Evolutionary conservation across 2,113 vertebrate genomes (phyloP).

Genomic region (Murina feae): DNA sequence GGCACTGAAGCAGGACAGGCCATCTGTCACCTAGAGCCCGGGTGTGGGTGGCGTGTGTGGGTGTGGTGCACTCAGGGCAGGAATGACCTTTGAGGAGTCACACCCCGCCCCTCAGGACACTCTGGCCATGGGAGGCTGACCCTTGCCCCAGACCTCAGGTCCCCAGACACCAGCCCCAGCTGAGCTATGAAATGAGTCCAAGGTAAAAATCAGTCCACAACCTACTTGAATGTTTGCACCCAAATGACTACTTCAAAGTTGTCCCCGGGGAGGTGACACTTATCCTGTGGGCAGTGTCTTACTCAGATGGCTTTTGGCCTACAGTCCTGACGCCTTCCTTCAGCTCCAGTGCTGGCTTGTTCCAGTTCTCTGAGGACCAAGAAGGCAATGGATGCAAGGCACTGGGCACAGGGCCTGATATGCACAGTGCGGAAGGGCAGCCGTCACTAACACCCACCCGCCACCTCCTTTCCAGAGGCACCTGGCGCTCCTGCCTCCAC

Average conservation of each 20-base stretch:
- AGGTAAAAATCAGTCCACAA: not conserved
- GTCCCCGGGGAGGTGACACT: not conserved
- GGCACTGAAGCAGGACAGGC: not conserved
- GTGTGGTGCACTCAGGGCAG: not conserved
- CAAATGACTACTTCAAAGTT: not conserved
- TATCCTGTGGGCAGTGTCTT: not conserved
- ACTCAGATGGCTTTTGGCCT: not conserved
- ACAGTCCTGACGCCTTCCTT: not conserved
- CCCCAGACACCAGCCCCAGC: not conserved
- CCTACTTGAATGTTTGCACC: not conserved
- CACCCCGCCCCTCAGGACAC: not conserved
- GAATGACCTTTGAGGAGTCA: not conserved
- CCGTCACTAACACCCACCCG: not conserved
- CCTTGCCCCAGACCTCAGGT: not conserved
- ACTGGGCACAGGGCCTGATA: not conserved
- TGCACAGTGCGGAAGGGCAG: accelerated
- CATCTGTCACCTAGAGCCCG: not conserved
- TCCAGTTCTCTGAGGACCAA: not conserved
- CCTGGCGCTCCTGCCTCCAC: not conserved
- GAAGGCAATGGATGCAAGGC: not conserved
- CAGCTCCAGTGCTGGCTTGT: not conserved
- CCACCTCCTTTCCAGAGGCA: not conserved
- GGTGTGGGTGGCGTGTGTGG: too few species aligned
- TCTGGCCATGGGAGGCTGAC: not conserved
- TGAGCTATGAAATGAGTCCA: not conserved